A percentile compares a stretch with the other conserved stretches of the same genome.
phyloP scores from a whole-genome alignment of 1,140 invertebrate species.

The Gonioctena quinquepunctata region DNA sequence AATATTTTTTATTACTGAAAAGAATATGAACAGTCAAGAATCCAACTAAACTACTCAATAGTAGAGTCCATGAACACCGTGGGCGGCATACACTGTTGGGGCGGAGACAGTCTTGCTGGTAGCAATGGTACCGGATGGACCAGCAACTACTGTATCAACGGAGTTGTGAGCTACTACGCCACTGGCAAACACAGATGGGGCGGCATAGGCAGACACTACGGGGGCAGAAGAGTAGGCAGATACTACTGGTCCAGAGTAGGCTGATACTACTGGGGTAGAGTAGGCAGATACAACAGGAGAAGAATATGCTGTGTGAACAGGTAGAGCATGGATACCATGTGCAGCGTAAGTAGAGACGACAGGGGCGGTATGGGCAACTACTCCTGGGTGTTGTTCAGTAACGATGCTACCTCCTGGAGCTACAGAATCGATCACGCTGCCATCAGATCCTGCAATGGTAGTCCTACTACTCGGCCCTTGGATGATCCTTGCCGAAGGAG shows the following conservation, averaged over 20 bases:
- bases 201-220: slow-evolving; percentile 26
- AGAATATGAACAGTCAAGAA: background rate
- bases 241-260: slow-evolving; percentile 17
- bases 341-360: background rate
- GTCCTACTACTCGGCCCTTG: slow-evolving; percentile 41
- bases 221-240: slow-evolving; percentile 20
- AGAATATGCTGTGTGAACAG: slow-evolving; percentile 7
- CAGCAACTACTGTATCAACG: slow-evolving; percentile 26
- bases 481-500: slow-evolving; percentile 34
- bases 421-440: slow-evolving; percentile 38
- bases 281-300: slow-evolving; percentile 16
- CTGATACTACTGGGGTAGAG: slow-evolving; percentile 16
- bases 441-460: slow-evolving; percentile 40
- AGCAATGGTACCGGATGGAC: slow-evolving; percentile 35
- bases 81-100: background rate
- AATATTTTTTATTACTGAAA: too few species aligned
- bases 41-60: background rate
- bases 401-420: slow-evolving; percentile 39
- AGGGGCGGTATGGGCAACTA: slow-evolving; percentile 24
- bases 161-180: slow-evolving; percentile 12
- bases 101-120: slow-evolving; percentile 23
- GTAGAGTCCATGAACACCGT: background rate
- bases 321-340: background rate
- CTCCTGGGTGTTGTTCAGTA: slow-evolving; percentile 27
- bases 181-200: slow-evolving; percentile 13